Conservation (phyloP, 1,140 invertebrate genomes). For the Zophobas atratus region DNA sequence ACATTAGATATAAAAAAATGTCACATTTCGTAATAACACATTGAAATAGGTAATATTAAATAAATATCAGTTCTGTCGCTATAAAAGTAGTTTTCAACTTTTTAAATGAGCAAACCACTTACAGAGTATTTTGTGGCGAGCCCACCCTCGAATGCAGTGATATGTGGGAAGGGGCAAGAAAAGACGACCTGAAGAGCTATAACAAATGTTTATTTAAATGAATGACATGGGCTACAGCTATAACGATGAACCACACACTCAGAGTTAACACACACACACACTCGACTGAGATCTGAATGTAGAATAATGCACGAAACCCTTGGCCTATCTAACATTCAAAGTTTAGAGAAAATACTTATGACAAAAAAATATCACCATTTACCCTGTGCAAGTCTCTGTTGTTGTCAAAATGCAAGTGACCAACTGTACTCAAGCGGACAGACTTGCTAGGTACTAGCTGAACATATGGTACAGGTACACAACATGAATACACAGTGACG, state of each 20-base stretch:
- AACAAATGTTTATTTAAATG: conserved; percentile 64
- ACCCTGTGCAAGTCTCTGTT: conserved; percentile 70
- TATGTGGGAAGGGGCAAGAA: conserved; percentile 61
- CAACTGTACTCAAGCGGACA: conserved; percentile 68
- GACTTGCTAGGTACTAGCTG: conserved; percentile 69
- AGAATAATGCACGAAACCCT: conserved; percentile 68
- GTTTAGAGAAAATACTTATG: conserved; percentile 69
- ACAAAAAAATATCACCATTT: conserved; percentile 70
- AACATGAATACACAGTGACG: conserved; percentile 68
- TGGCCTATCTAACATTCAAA: conserved; percentile 69
- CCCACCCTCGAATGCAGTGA: conserved; percentile 57
- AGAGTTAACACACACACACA: conserved; percentile 60
- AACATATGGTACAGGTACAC: conserved; percentile 70
- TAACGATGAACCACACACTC: conserved; percentile 63
- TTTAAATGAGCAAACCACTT: conserved; percentile 54
- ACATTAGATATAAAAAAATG: conserved; percentile 61
- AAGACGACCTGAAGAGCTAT: conserved; percentile 60
- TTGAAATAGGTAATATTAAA: conserved; percentile 58
- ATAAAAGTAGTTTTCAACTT: conserved; percentile 57
- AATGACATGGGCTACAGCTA: conserved; percentile 63
- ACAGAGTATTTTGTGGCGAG: conserved; percentile 54
- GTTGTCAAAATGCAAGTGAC: conserved; percentile 68
- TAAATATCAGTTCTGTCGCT: conserved; percentile 62
- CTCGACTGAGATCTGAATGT: conserved; percentile 67
- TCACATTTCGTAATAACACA: conserved; percentile 58